These are phyloP conservation scores for Drosophila birchii DNA, from an alignment of 2,888 invertebrate genomes.

Conservation along the genomic window DNA sequence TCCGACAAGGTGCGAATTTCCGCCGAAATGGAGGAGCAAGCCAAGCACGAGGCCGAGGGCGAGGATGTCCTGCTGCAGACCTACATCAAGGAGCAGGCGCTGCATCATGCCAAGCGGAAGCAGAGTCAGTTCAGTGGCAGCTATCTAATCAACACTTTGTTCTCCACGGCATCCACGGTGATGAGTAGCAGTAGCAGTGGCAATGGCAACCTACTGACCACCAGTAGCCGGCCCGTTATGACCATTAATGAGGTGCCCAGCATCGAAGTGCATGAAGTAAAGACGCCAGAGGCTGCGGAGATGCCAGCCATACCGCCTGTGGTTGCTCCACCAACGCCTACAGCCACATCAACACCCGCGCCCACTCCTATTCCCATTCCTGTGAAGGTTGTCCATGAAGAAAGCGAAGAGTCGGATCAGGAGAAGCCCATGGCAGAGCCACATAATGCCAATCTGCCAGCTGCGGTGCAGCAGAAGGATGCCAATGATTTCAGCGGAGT, in stretches of 20 bases:
- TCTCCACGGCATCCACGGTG: conserved; percentile 15
- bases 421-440: conserved; percentile 68
- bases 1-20: conserved; percentile 83
- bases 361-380: conserved; percentile 1
- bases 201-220: conserved; percentile 32
- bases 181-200: conserved; percentile 43
- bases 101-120: conserved; percentile 90
- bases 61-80: conserved; percentile 90
- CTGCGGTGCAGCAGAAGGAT: conserved; percentile 81
- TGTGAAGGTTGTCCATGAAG: conserved; percentile 37
- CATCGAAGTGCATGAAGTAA: conserved; percentile 70
- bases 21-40: conserved; percentile 71
- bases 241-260: conserved; percentile 58
- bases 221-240: conserved; percentile 42
- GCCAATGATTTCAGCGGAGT: conserved; percentile 83
- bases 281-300: conserved; percentile 53
- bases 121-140: conserved; percentile 86
- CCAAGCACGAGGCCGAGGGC: conserved; percentile 58
- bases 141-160: conserved; percentile 37
- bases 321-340: background rate
- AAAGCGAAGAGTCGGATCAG: conserved; percentile 63
- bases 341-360: background rate
- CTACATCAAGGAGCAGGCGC: conserved; percentile 90
- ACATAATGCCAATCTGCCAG: conserved; percentile 76
- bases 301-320: conserved; percentile 5